Percentiles rank a stretch among this genome's conserved stretches.
Conservation (phyloP, 2,888 invertebrate genomes). For the Patella ulyssiponensis region DNA sequence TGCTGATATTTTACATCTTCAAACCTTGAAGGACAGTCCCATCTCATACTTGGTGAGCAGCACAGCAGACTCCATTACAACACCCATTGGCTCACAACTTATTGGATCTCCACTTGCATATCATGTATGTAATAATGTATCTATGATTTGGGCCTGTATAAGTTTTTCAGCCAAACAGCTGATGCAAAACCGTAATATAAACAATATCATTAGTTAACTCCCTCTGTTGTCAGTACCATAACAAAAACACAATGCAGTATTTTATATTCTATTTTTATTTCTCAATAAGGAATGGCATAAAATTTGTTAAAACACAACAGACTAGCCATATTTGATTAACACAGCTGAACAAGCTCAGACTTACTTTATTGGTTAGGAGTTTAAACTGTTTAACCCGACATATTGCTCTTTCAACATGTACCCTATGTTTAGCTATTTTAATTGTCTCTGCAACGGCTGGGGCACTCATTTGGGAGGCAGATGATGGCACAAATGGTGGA, state of each 20-base stretch:
- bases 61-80: background rate
- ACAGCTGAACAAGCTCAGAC: background rate
- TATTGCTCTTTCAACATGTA: background rate
- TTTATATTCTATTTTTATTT: background rate
- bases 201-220: too few relatives aligned
- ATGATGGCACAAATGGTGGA: background rate
- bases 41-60: background rate
- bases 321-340: constrained; percentile 1
- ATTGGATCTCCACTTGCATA: background rate
- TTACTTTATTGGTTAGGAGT: background rate
- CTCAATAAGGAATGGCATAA: constrained; percentile 2
- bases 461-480: background rate
- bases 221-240: too few relatives aligned
- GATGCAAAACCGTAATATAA: too few relatives aligned
- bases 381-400: background rate
- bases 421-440: background rate
- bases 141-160: background rate
- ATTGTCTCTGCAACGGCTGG: background rate
- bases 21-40: background rate
- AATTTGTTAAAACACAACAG: background rate
- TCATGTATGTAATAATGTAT: background rate
- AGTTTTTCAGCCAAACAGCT: background rate
- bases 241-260: too few relatives aligned
- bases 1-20: background rate
- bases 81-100: background rate